These are phyloP conservation scores for Sphenodon punctatus DNA, from an alignment of 2,797 vertebrate species.

Conservation along the genomic window DNA sequence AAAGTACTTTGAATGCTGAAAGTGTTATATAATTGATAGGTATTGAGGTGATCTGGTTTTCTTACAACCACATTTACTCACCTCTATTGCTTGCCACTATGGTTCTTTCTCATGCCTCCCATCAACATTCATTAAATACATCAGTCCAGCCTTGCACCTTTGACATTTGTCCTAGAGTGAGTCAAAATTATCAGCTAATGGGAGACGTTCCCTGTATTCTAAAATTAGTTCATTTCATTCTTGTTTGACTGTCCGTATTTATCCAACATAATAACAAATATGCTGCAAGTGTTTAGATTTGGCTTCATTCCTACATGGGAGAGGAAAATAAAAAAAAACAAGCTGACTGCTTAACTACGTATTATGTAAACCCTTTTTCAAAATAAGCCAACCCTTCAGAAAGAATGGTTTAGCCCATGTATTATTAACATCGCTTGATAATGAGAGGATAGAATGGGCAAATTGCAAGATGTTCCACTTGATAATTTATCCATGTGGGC, in stretches of 20 bases:
- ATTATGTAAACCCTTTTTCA: neutral
- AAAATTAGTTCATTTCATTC: neutral
- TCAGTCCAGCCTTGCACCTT: neutral
- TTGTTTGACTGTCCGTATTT: neutral
- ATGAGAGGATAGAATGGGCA: neutral
- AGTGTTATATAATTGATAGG: no score
- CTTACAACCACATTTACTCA: neutral
- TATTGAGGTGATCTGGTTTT: neutral
- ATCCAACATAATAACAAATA: neutral
- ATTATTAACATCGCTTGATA: neutral
- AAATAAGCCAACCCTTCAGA: neutral
- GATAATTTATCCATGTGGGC: neutral
- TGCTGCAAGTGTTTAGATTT: neutral
- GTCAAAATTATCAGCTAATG: neutral
- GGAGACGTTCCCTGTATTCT: neutral
- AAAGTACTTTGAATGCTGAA: no score
- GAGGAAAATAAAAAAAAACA: neutral
- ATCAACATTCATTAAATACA: neutral
- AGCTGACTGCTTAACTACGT: neutral
- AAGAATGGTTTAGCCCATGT: neutral
- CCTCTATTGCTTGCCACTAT: neutral
- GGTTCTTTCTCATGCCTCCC: neutral
- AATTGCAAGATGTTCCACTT: neutral
- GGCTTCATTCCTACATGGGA: neutral
- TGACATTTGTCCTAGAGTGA: neutral